phyloP scores from a whole-genome alignment of 1,140 invertebrate genomes.

The Drosophila suzukii region DNA sequence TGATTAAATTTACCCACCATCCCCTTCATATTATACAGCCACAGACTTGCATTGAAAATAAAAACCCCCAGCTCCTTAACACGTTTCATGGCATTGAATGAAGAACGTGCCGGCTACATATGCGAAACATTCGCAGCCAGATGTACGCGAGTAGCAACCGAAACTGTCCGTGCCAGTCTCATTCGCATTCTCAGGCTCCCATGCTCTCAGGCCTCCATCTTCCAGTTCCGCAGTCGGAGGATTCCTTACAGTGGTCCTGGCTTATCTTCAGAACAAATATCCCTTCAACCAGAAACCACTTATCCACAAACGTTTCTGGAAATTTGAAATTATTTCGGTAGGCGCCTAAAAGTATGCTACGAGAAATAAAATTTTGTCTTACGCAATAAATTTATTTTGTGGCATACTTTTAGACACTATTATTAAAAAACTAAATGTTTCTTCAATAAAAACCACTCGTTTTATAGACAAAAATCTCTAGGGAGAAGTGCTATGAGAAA shows the following conservation, averaged over 20 bases:
- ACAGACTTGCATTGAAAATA: conserved; percentile 60
- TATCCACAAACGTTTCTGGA: too few relatives aligned
- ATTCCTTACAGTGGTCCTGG: conserved; percentile 2
- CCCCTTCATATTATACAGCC: background rate
- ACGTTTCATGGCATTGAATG: conserved; percentile 73
- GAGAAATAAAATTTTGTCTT: too few relatives aligned
- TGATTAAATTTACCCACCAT: conserved; percentile 70
- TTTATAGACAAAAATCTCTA: too few relatives aligned
- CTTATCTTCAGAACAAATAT: too few relatives aligned
- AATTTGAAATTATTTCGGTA: too few relatives aligned
- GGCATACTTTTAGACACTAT: too few relatives aligned
- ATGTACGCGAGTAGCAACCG: conserved; percentile 49
- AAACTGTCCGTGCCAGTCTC: conserved; percentile 45
- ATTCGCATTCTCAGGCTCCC: conserved; percentile 16
- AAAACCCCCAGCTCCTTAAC: conserved; percentile 68
- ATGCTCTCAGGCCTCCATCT: conserved; percentile 3
- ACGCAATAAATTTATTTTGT: too few relatives aligned
- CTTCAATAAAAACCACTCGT: too few relatives aligned
- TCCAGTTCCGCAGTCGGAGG: conserved; percentile 3
- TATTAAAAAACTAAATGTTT: too few relatives aligned
- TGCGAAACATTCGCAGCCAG: conserved; percentile 19
- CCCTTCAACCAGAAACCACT: too few relatives aligned
- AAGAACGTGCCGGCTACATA: conserved; percentile 65
- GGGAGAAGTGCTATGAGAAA: too few relatives aligned
- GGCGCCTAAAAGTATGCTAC: too few relatives aligned